These are phyloP conservation scores for Pelobates fuscus DNA, from an alignment of 2,113 vertebrate species.

Conservation along the genomic window DNA sequence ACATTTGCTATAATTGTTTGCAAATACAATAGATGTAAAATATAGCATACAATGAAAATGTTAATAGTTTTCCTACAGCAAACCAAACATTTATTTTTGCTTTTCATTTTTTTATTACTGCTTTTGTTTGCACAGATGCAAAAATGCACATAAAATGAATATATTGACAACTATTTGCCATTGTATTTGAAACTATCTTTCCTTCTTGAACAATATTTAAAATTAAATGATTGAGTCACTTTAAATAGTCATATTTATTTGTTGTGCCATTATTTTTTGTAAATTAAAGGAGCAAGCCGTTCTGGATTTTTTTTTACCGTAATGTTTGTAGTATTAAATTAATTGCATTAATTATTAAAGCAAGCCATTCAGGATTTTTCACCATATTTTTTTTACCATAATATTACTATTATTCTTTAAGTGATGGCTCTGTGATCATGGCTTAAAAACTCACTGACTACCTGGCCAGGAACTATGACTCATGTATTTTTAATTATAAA, in stretches of 20 bases:
- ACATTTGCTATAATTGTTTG: conserved; percentile 19
- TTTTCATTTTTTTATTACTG: conserved; percentile 2
- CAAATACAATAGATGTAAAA: conserved; percentile 16
- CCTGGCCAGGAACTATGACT: no score
- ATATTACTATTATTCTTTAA: no score
- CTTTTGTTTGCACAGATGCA: conserved; percentile 28
- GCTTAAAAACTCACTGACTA: no score
- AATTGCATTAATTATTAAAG: no score
- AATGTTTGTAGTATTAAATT: no score
- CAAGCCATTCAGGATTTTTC: no score
- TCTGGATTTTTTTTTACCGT: no score
- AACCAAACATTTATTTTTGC: neutral
- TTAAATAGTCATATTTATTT: neutral
- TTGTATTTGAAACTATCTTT: neutral
- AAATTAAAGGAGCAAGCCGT: no score
- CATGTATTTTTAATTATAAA: no score
- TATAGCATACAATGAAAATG: conserved; percentile 13
- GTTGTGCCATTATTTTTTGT: no score
- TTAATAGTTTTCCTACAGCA: conserved; percentile 5
- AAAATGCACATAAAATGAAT: neutral
- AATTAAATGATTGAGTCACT: conserved; percentile 19
- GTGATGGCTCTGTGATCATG: no score
- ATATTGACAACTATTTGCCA: conserved; percentile 6
- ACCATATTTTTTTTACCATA: no score
- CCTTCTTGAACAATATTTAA: neutral